Conservation (phyloP, 2,888 invertebrate species). For the Drosophila multiciliata region DNA sequence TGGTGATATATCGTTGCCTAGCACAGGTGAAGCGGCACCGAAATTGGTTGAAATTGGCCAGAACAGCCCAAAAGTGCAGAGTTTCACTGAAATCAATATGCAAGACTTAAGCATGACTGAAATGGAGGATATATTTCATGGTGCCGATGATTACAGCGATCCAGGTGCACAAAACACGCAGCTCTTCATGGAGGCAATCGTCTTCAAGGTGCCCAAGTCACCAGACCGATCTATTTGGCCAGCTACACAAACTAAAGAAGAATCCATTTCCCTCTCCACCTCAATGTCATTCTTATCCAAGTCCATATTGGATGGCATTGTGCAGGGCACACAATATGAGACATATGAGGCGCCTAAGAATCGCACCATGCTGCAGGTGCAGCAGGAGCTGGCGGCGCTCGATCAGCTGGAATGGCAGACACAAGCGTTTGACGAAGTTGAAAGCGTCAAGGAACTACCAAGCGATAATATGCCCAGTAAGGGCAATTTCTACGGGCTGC, state of each 20-base stretch:
- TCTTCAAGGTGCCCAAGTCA: conserved; percentile 70
- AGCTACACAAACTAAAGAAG: conserved; percentile 22
- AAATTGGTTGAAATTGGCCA: neutral
- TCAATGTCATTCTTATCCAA: conserved; percentile 51
- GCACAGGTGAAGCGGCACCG: neutral
- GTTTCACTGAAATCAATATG: conserved; percentile 70
- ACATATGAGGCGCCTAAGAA: conserved; percentile 74
- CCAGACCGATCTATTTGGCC: conserved; percentile 24
- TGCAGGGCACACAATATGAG: conserved; percentile 82
- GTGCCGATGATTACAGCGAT: conserved; percentile 44
- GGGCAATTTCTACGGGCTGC: conserved; percentile 92
- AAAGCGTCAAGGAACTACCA: conserved; percentile 12
- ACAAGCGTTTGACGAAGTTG: conserved; percentile 75
- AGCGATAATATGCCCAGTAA: conserved; percentile 68
- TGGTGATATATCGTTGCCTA: conserved; percentile 63
- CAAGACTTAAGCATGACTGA: conserved; percentile 54
- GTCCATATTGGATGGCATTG: conserved; percentile 50
- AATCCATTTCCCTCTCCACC: conserved; percentile 41
- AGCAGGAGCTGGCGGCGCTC: conserved; percentile 61
- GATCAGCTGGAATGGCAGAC: conserved; percentile 80
- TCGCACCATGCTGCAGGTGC: conserved; percentile 42
- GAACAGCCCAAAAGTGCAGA: conserved; percentile 3
- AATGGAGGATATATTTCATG: conserved; percentile 65
- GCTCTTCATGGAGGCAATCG: conserved; percentile 81
- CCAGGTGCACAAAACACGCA: conserved; percentile 80